Conservation (phyloP, 92 coral and sea anemone genomes). For the Anthopleura xanthogrammica region DNA sequence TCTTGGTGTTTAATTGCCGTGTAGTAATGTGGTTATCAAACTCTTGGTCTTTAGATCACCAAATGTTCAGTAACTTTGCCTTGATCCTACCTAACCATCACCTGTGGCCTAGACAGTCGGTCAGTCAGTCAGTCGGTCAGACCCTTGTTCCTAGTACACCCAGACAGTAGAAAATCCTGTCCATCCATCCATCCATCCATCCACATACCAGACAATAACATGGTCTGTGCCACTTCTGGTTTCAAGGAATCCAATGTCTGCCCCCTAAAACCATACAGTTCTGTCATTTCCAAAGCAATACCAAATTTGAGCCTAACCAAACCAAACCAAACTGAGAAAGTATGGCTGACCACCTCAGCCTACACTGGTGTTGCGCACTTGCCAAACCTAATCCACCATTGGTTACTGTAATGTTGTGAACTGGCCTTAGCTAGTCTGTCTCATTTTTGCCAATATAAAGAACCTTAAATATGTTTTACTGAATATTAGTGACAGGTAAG, state of each 20-base stretch:
- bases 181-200: slow-evolving; percentile 4
- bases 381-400: slow-evolving; percentile 7
- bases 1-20: slow-evolving; percentile 6
- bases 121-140: slow-evolving; percentile 62
- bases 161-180: slow-evolving; percentile 3
- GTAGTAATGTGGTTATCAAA: slow-evolving; percentile 55
- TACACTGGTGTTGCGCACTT: slow-evolving; percentile 15
- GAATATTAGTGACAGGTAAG: slow-evolving; percentile 31
- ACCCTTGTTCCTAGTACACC: slow-evolving; percentile 30
- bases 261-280: slow-evolving; percentile 32
- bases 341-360: slow-evolving; percentile 40
- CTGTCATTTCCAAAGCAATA: slow-evolving; percentile 21
- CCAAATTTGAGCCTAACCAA: slow-evolving; percentile 37
- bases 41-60: slow-evolving; percentile 94
- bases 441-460: slow-evolving; percentile 10
- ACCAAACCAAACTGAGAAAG: slow-evolving; percentile 25
- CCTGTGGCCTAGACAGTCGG: slow-evolving; percentile 71
- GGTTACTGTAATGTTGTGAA: background rate
- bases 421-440: background rate
- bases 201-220: slow-evolving; percentile 20
- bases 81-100: slow-evolving; percentile 68
- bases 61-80: slow-evolving; percentile 74
- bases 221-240: slow-evolving; percentile 23
- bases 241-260: slow-evolving; percentile 9
- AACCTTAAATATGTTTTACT: slow-evolving; percentile 15